These are phyloP conservation scores for Hirudinaria manillensis DNA, from an alignment of 2,888 invertebrate species.

Conservation along the genomic window DNA sequence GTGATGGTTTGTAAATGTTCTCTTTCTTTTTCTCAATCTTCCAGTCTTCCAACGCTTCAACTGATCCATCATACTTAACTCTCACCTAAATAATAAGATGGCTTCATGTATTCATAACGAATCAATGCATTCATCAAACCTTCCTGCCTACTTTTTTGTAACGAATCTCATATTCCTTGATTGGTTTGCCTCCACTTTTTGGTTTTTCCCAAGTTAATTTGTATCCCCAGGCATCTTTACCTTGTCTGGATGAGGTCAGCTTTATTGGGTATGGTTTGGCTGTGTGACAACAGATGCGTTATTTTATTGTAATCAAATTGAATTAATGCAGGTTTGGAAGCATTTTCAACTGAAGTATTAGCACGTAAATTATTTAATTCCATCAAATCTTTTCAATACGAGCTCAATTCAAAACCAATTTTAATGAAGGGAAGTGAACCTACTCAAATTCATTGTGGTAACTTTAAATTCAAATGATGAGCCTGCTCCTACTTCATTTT, in stretches of 20 bases:
- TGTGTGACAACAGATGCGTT: background rate
- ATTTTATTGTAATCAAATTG: background rate
- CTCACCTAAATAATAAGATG: slow-evolving; percentile 23
- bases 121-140: background rate
- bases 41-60: slow-evolving; percentile 37
- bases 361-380: no score
- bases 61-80: slow-evolving; percentile 21
- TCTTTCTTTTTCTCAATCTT: slow-evolving; percentile 29
- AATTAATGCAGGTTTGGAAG: no score
- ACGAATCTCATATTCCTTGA: slow-evolving; percentile 40
- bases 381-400: no score
- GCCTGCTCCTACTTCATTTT: slow-evolving; percentile 39
- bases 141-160: slow-evolving; percentile 39
- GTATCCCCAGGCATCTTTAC: slow-evolving; percentile 36
- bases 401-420: no score
- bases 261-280: slow-evolving; percentile 36
- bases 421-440: no score
- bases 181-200: slow-evolving; percentile 41
- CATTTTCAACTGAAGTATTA: no score
- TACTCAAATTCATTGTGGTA: slow-evolving; percentile 11
- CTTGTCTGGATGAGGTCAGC: slow-evolving; percentile 14
- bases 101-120: background rate
- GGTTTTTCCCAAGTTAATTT: slow-evolving; percentile 41
- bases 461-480: background rate
- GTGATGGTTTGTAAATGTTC: slow-evolving; percentile 33